Percentiles rank a stretch among this genome's conserved stretches.
Evolutionary conservation across 64 coral and sea anemone genomes (phyloP).

Genomic region (Pachyseris speciosa): DNA sequence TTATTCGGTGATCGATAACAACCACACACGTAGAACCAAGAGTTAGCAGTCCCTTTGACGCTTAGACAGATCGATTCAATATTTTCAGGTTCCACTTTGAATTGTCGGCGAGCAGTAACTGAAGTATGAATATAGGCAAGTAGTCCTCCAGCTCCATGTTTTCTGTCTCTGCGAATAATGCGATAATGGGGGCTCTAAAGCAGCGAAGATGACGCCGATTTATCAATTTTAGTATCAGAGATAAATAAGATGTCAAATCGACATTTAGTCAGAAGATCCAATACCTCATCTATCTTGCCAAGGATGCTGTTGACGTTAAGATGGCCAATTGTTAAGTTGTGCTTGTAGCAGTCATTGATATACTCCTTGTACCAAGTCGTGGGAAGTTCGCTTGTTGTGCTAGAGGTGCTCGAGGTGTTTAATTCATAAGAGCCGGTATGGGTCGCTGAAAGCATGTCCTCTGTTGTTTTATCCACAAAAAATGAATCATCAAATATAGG

Average conservation of each 20-base stretch:
- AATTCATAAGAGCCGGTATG: neutral
- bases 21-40: conserved; percentile 50
- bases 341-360: neutral
- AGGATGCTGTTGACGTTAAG: neutral
- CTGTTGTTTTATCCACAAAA: no score
- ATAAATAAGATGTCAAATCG: neutral
- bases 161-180: no score
- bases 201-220: neutral
- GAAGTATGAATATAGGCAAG: no score
- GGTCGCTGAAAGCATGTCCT: neutral
- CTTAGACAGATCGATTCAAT: conserved; percentile 64
- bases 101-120: conserved; percentile 23
- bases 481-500: neutral
- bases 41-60: conserved; percentile 44
- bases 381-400: neutral
- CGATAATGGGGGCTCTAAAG: neutral
- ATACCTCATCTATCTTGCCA: neutral
- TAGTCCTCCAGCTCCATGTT: no score
- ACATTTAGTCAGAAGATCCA: neutral
- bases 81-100: conserved; percentile 46
- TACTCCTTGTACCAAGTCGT: neutral
- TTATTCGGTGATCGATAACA: conserved; percentile 43
- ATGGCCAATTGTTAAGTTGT: neutral
- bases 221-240: no score
- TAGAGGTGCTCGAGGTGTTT: neutral